phyloP scores from a whole-genome alignment of 1,140 invertebrate genomes.

The Laupala kohalensis region DNA sequence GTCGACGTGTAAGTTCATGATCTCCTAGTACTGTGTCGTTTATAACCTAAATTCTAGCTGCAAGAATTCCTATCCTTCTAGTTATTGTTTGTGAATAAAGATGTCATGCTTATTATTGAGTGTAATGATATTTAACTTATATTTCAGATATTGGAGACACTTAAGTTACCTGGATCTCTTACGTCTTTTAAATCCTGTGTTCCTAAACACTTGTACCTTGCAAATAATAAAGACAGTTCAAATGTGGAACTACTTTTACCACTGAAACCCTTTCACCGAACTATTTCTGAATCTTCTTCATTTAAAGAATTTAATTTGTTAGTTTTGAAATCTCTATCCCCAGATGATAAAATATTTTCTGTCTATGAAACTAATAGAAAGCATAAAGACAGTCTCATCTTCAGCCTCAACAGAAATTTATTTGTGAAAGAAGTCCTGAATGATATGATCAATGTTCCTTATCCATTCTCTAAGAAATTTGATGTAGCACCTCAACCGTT shows the following conservation, averaged over 20 bases:
- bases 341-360: slow-evolving; percentile 27
- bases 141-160: background rate
- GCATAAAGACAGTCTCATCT: slow-evolving; percentile 10
- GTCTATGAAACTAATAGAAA: slow-evolving; percentile 21
- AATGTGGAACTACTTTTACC: slow-evolving; percentile 2
- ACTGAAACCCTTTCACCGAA: background rate
- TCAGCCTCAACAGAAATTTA: slow-evolving; percentile 25
- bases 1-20: background rate
- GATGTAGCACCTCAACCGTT: background rate
- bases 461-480: slow-evolving; percentile 11
- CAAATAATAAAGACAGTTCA: slow-evolving; percentile 6
- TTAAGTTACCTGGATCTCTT: background rate
- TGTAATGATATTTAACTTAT: background rate
- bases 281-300: background rate
- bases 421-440: slow-evolving; percentile 28
- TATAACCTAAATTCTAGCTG: background rate
- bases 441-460: slow-evolving; percentile 1
- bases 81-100: background rate
- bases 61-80: background rate
- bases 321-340: slow-evolving; percentile 17
- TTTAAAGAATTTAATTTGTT: background rate
- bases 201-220: background rate
- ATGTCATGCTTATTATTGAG: background rate
- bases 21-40: background rate
- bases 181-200: background rate